phyloP scores from a whole-genome alignment of 2,113 vertebrate genomes.

The Callochromis pleurospilus region DNA sequence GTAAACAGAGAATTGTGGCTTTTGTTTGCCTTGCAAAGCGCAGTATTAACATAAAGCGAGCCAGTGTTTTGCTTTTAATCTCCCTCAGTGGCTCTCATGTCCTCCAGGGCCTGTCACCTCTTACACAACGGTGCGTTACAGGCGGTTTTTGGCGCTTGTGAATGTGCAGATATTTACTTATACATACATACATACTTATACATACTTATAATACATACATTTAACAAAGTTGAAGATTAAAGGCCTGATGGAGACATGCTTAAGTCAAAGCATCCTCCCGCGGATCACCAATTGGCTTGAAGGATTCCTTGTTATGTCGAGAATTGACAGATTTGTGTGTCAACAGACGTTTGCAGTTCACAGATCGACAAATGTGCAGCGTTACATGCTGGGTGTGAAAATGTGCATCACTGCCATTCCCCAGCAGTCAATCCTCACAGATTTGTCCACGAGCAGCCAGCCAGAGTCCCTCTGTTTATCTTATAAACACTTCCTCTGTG shows the following conservation, averaged over 20 bases:
- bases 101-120: background rate
- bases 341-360: slow-evolving; percentile 58
- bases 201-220: background rate
- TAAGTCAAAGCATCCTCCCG: background rate
- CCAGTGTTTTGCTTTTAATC: background rate
- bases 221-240: background rate
- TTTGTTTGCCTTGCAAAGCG: background rate
- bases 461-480: background rate
- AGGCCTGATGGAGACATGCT: background rate
- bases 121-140: background rate
- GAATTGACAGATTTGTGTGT: slow-evolving; percentile 40
- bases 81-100: background rate
- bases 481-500: slow-evolving; percentile 1
- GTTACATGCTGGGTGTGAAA: slow-evolving; percentile 52
- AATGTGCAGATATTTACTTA: background rate
- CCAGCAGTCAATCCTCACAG: slow-evolving; percentile 20
- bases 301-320: slow-evolving; percentile 3
- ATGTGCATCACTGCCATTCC: slow-evolving; percentile 24
- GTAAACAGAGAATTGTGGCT: background rate
- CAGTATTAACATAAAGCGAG: background rate
- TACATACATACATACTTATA: background rate
- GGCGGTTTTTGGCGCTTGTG: background rate
- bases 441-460: background rate
- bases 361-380: slow-evolving; percentile 38
- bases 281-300: background rate